Evolutionary conservation across 2,888 invertebrate species (phyloP).

Genomic region (Drosophila meridiana): DNA sequence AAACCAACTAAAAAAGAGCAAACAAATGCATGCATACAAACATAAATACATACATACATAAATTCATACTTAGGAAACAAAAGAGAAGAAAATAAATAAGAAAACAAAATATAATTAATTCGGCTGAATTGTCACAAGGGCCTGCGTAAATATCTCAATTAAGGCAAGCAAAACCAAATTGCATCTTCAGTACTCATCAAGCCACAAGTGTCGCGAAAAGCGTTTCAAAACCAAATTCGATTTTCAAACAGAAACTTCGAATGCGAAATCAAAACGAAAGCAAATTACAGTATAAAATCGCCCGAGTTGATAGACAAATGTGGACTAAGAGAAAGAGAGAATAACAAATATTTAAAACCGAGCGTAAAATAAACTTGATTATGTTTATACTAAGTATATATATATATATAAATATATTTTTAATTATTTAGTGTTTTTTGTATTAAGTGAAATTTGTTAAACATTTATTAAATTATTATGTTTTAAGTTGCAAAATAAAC

Average conservation of each 20-base stretch:
- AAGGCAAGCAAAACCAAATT: constrained; percentile 56
- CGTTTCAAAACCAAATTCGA: constrained; percentile 33
- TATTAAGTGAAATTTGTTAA: constrained; percentile 81
- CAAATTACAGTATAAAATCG: constrained; percentile 28
- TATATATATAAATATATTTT: constrained; percentile 75
- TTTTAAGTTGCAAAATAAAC: constrained; percentile 80
- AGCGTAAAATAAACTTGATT: constrained; percentile 73
- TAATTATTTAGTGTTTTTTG: constrained; percentile 81
- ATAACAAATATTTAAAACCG: constrained; percentile 23
- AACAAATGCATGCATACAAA: constrained; percentile 25
- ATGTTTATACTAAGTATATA: constrained; percentile 79
- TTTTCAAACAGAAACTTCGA: constrained; percentile 25
- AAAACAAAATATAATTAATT: constrained; percentile 25
- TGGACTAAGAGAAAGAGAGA: constrained; percentile 50
- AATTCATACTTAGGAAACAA: constrained; percentile 45
- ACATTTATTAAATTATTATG: constrained; percentile 80
- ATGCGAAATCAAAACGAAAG: constrained; percentile 34
- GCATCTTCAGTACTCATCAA: constrained; percentile 50
- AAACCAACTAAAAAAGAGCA: constrained; percentile 29
- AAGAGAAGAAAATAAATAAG: background rate
- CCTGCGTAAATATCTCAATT: constrained; percentile 35
- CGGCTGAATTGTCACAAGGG: constrained; percentile 28
- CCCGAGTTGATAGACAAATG: constrained; percentile 61
- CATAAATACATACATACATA: constrained; percentile 20
- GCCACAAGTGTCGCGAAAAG: constrained; percentile 47